Base-by-base conservation (phyloP, 2,888 invertebrate species). In the Erebia palarica region DNA sequence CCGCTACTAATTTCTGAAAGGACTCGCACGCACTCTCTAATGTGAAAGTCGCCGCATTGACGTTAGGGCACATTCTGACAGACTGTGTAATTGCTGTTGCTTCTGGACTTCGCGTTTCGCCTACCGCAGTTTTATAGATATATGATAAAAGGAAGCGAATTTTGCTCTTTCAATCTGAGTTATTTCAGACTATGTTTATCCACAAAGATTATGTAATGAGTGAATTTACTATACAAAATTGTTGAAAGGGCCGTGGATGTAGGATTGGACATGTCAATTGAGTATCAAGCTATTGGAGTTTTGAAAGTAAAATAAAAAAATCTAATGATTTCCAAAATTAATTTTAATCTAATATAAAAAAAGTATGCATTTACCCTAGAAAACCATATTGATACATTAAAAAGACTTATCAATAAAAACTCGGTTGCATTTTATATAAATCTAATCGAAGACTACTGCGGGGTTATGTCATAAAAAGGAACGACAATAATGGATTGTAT, bases 1-100 rank as follows among this genome's bases (percentile, higher is more conserved):
- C 87, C 88, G 90, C 87, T 82, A 83, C 81, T 86, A 86, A 87
- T 86, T 84, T 86, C 89, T 88, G 90, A 88, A 89, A 89, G 85
- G 83, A 87, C 90, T 90, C 85, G 87, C 86, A 87, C 90, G 90
- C 85, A 86, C 88, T 85, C 80, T 82, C 82, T 80, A 77, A 49
- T 77, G 79, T 79, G 81, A 83, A 79, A 79, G 83, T 80, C 81
- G 82, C 82, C 85, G 86, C 81, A 81, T 82, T 63, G 81, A 80
- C 83, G 82, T 78, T 78, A 78, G 73, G 72, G 57, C 73, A 79
- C 65, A 79, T 71, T 65, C 53, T 65, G 11, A 55, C 27, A 42
- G 27, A 42, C 16, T n/a, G n/a, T n/a, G n/a, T 42, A n/a, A 53
- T 65, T 27, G 7, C 27, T 60, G 14, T 7, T 51, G 8, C 42